A percentile compares a stretch with the other conserved stretches of the same genome.
Evolutionary conservation across 2,797 vertebrate species (phyloP).

Genomic region (Cercopithecus neglectus): DNA sequence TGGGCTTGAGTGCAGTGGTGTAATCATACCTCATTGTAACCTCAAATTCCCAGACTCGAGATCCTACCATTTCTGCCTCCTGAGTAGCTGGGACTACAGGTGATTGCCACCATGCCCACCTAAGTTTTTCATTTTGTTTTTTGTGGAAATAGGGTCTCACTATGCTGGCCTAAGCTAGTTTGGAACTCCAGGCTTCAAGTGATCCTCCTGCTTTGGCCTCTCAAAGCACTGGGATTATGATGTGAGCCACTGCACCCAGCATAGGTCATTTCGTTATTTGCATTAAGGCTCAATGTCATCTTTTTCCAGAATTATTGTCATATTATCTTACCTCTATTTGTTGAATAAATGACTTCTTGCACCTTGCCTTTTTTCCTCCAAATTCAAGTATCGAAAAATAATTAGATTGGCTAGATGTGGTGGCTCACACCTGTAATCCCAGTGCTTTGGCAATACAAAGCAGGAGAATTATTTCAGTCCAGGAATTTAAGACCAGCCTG

Average conservation of each 20-base stretch:
- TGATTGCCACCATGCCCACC: neutral
- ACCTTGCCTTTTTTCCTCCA: neutral
- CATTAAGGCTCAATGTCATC: neutral
- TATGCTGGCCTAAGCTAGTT: neutral
- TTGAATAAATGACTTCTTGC: neutral
- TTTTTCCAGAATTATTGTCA: slow-evolving; percentile 7
- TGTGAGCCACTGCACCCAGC: neutral
- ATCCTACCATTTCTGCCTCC: neutral
- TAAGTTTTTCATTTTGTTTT: neutral
- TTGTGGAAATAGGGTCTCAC: neutral
- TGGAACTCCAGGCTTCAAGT: neutral
- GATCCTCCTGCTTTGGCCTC: neutral
- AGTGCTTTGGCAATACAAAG: neutral
- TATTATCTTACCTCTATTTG: slow-evolving; percentile 5
- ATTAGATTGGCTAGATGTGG: neutral
- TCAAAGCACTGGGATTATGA: neutral
- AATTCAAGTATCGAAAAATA: slow-evolving; percentile 10
- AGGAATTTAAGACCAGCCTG: neutral
- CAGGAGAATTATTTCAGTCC: neutral
- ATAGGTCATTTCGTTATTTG: slow-evolving; percentile 42
- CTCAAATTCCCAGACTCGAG: neutral
- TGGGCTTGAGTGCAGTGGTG: neutral
- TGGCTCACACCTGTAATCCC: neutral
- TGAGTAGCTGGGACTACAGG: neutral
- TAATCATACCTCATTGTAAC: neutral